Base-by-base conservation (phyloP, 2,113 vertebrate genomes). In the Todiramphus saurophagus region DNA sequence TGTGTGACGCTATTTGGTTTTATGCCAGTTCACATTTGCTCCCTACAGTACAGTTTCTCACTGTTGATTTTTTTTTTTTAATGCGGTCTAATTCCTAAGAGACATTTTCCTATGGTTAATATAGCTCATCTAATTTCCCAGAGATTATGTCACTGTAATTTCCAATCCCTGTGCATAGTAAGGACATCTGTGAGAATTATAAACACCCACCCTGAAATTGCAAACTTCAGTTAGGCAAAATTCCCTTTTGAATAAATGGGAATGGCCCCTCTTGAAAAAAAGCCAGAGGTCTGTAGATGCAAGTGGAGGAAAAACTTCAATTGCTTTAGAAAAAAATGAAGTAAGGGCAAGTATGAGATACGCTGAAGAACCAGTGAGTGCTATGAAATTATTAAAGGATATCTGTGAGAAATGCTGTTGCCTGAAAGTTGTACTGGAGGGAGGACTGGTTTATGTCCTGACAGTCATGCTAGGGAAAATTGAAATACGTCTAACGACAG, bases 161-260 rank as follows among this genome's bases (percentile, higher is more conserved):
- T 94, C 31, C 58, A 91, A 28, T 15, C n/a, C 44, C 46, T 69
- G 48, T 51, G 41, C 3, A 0, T 67, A 37, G 48, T 81, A 69
- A 60, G 95, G 89, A 87, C 84, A 94, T 93, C 74, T 91, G 50
- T 76, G 64, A 87, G 75, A 94, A 95, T 88, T 69, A 89, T 50
- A 66, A 82, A 83, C 20, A 73, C 28, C 27, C 86, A 80, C 44
- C 35, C 72, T 66, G 55, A 88, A 83, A 96, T 0, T 68, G 66
- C 24, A 79, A n/a, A 41, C 77, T 73, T 74, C 73, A 74, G 25
- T 90, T 62, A 80, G 59, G 33, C 10, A 89, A 78, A 90, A 91
- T 74, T 70, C 50, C 39, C 9, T 59, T 93, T 73, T 53, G 43
- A 69, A 72, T 66, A 80, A 95, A 80, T 78, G 58, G 44, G 28